Percentiles rank a stretch among this genome's conserved stretches.
Conservation (phyloP, 1,140 invertebrate species). For the Drosophila pectinifera region DNA sequence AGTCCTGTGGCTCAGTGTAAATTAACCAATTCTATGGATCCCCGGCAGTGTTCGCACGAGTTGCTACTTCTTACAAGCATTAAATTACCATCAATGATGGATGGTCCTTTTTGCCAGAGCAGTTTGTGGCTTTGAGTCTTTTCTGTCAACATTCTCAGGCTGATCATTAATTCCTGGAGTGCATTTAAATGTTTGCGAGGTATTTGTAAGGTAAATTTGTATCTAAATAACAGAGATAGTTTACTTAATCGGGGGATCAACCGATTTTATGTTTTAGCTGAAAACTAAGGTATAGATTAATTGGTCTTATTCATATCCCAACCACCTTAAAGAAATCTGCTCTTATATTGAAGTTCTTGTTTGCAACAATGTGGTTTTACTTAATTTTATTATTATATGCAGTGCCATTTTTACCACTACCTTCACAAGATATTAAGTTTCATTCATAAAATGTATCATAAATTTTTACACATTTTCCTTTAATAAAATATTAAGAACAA, state of each 20-base stretch:
- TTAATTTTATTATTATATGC: too few relatives aligned
- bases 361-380: too few relatives aligned
- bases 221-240: background rate
- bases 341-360: too few relatives aligned
- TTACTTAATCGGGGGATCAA: too few relatives aligned
- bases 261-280: too few relatives aligned
- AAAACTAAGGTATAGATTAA: too few relatives aligned
- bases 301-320: background rate
- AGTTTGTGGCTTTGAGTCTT: slow-evolving; percentile 7
- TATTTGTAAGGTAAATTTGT: background rate
- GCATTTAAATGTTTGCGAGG: background rate
- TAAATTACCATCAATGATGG: slow-evolving; percentile 15
- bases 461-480: too few relatives aligned
- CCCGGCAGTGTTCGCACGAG: background rate
- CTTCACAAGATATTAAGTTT: too few relatives aligned
- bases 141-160: slow-evolving; percentile 12
- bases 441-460: too few relatives aligned
- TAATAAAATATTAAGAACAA: too few relatives aligned
- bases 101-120: background rate
- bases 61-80: slow-evolving; percentile 8
- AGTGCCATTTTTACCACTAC: too few relatives aligned
- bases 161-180: background rate
- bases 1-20: slow-evolving; percentile 6
- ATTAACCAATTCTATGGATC: slow-evolving; percentile 15
- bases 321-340: background rate